phyloP scores from a whole-genome alignment of 2,113 vertebrate species.

The Albula goreensis region DNA sequence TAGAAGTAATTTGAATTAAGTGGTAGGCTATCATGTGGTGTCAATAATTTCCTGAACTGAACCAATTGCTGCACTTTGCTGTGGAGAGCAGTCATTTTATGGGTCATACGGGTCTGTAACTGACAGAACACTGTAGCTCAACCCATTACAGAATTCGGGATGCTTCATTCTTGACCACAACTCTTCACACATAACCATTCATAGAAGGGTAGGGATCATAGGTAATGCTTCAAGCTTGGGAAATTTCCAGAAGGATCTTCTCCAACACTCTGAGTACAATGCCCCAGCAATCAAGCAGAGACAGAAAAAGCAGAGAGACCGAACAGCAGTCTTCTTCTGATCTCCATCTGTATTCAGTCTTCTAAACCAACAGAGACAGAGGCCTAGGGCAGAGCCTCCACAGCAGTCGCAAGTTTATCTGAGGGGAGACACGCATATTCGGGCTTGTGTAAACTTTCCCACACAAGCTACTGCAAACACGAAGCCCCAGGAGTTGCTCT shows the following conservation, averaged over 20 bases:
- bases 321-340: neutral
- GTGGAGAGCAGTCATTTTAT: neutral
- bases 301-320: neutral
- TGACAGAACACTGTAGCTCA: neutral
- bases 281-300: neutral
- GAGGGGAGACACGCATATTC: neutral
- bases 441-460: conserved; percentile 39
- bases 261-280: neutral
- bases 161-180: neutral
- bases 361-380: neutral
- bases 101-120: neutral
- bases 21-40: no score
- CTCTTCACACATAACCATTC: neutral
- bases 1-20: no score
- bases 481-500: neutral
- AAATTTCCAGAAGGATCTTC: neutral
- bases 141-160: neutral
- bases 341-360: neutral
- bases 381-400: neutral
- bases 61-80: neutral
- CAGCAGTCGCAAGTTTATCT: neutral
- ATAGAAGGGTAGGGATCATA: neutral
- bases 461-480: conserved; percentile 17
- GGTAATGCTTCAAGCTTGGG: neutral
- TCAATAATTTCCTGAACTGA: no score